Evolutionary conservation across 2,888 invertebrate genomes (phyloP), one percentile per base, ranked within the genome.

Genomic region (Monoplex corrugatus): DNA sequence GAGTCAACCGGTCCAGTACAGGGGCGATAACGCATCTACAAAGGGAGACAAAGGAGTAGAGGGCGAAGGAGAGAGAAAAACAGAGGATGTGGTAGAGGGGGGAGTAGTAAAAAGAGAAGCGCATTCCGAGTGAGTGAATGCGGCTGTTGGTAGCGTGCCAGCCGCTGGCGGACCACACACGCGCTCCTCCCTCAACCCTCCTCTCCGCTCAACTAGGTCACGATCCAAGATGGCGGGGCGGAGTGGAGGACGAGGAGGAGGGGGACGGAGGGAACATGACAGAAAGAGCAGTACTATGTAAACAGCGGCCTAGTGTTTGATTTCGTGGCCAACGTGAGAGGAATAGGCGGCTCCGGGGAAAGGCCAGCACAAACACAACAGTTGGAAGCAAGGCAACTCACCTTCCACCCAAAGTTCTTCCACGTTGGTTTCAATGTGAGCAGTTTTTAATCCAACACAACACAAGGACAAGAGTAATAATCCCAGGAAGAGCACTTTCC

Each of bases 361-460:
- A 38, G 38, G 78, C 40, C 40, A 35, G 87, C 82, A 50, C 82
- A 87, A 83, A 68, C n/a, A 88, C 40, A 23, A 19, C 23, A 23
- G 23, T 28, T 78, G 0, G 16, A 35, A 13, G 63, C 3, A 68
- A 50, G 50, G 50, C 8, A 10, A 95, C 97, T 96, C 97, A 98
- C 98, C 98, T 97, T 98, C 98, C 95, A 99, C 98, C 99, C 99
- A 99, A 92, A 99, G 97, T 96, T 98, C 98, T 95, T 99, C 98
- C 95, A 99, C 98, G 96, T 98, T 97, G 90, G 99, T 98, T 96
- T 99, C 99, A 94, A 99, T 97, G 95, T 98, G 98, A 93, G 98
- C 98, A 92, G 98, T 98, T 96, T 99, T 99, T 93, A 99, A 97
- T 91, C 99, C 99, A 94, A 99, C 98, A 96, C 99, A 99, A 97